Evolutionary conservation across 2,797 vertebrate species (phyloP).

Genomic region (Megaceryle alcyon): DNA sequence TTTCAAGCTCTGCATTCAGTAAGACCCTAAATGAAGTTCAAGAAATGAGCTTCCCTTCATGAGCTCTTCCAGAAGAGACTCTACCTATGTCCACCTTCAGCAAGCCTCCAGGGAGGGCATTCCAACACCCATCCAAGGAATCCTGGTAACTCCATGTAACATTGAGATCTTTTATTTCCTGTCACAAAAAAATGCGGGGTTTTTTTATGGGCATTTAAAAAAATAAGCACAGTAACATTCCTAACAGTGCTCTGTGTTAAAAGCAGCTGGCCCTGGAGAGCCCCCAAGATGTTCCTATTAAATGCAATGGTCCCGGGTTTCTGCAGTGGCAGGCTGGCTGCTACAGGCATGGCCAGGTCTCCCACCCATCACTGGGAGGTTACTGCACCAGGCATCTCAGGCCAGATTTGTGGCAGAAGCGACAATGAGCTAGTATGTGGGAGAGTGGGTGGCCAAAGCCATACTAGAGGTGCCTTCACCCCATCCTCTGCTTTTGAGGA

Average conservation of each 20-base stretch:
- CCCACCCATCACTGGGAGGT: not conserved
- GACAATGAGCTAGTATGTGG: not conserved
- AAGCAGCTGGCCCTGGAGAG: not conserved
- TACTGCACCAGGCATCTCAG: not conserved
- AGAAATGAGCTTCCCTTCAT: not conserved
- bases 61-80: not conserved
- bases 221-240: rapidly evolving
- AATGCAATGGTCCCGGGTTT: rapidly evolving
- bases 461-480: too few species aligned
- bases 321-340: not conserved
- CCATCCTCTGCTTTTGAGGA: not conserved
- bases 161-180: not conserved
- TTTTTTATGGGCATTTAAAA: not conserved
- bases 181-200: not conserved
- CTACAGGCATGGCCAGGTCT: not conserved
- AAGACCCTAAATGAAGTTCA: slow-evolving; percentile 35
- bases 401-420: not conserved
- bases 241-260: not conserved
- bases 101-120: not conserved
- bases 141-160: rapidly evolving
- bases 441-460: rapidly evolving
- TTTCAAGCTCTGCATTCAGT: slow-evolving; percentile 27
- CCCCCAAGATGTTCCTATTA: not conserved
- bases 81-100: not conserved
- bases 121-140: not conserved